A percentile compares a stretch with the other conserved stretches of the same genome.
Evolutionary conservation across 2,888 invertebrate species (phyloP).

Genomic region (Spilarctia lutea): DNA sequence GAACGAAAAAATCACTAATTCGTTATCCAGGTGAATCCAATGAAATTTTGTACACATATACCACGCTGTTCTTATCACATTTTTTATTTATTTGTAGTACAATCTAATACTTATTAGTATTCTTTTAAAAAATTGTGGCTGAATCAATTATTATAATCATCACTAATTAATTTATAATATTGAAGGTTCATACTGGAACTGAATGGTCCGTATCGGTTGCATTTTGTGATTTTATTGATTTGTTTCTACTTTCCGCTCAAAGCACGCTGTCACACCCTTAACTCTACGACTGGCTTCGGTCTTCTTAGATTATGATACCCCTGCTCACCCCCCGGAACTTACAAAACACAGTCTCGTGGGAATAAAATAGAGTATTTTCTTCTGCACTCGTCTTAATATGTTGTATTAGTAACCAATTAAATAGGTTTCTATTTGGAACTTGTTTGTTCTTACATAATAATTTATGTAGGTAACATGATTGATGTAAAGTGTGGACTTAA

Average conservation of each 20-base stretch:
- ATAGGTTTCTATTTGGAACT: background rate
- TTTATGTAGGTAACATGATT: background rate
- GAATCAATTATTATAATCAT: too few relatives aligned
- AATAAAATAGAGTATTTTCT: slow-evolving; percentile 2
- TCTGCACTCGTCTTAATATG: background rate
- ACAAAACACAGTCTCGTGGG: slow-evolving; percentile 67
- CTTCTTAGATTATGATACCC: slow-evolving; percentile 39
- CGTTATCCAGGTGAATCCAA: background rate
- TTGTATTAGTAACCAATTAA: background rate
- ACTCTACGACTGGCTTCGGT: slow-evolving; percentile 31
- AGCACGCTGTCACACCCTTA: slow-evolving; percentile 36
- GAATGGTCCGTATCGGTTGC: slow-evolving; percentile 5
- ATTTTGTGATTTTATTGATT: slow-evolving; percentile 41
- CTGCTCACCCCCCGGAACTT: slow-evolving; percentile 51
- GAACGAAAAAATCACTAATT: background rate
- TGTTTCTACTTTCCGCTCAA: slow-evolving; percentile 34
- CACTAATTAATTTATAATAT: too few relatives aligned
- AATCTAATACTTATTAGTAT: too few relatives aligned
- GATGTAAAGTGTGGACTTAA: background rate
- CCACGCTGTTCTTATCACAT: too few relatives aligned
- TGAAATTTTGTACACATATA: too few relatives aligned
- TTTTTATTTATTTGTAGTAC: too few relatives aligned
- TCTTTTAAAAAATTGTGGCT: too few relatives aligned
- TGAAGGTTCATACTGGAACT: background rate
- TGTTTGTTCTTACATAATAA: background rate